Conservation (phyloP, 2,797 vertebrate genomes). For the Tokudaia tokunoshimensis region DNA sequence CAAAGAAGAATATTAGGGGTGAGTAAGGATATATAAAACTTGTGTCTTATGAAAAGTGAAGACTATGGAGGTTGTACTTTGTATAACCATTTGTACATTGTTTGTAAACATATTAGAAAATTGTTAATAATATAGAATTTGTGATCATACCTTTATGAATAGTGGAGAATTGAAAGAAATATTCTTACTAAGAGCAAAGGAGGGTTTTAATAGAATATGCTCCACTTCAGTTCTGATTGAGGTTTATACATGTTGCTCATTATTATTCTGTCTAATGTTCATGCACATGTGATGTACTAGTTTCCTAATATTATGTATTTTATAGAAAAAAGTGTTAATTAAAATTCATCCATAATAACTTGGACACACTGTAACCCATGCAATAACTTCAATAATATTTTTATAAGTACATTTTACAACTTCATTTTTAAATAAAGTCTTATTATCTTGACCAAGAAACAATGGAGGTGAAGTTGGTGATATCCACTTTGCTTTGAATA, state of each 20-base stretch:
- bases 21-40: slow-evolving; percentile 6
- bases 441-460: slow-evolving; percentile 27
- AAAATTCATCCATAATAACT: slow-evolving; percentile 40
- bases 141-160: not conserved
- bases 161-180: not conserved
- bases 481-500: slow-evolving; percentile 41
- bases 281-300: not conserved
- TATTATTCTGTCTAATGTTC: not conserved
- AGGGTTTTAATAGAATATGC: not conserved
- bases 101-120: slow-evolving; percentile 46
- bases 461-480: slow-evolving; percentile 33
- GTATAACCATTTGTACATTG: not conserved
- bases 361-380: not conserved
- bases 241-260: not conserved
- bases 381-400: slow-evolving; percentile 41
- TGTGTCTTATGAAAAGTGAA: not conserved
- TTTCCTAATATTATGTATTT: slow-evolving; percentile 9
- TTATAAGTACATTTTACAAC: slow-evolving; percentile 6
- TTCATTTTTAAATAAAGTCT: not conserved
- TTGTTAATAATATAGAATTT: not conserved
- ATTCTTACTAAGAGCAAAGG: not conserved
- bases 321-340: not conserved
- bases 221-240: not conserved
- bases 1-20: slow-evolving; percentile 4
- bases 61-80: not conserved